Conservation (phyloP, 2,797 vertebrate genomes). For the Babyrousa celebensis region DNA sequence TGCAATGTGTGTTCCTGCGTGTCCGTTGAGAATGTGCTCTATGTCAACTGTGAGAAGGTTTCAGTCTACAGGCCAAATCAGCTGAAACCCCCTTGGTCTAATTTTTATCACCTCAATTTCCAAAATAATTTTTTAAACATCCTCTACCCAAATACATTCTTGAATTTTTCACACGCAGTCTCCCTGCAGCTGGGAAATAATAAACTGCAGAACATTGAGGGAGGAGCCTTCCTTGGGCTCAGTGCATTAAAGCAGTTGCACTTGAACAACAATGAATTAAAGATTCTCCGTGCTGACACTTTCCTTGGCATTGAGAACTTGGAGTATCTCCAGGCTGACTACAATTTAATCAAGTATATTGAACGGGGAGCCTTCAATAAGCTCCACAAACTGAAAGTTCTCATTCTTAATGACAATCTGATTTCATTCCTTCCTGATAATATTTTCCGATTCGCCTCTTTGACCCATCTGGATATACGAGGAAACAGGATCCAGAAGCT, state of each 20-base stretch:
- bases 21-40: conserved; percentile 99
- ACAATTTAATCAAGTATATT: conserved; percentile 99
- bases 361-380: conserved; percentile 99
- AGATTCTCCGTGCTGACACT: conserved; percentile 98
- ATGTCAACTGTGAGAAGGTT: conserved; percentile 99
- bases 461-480: conserved; percentile 99
- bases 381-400: conserved; percentile 98
- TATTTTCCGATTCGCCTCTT: conserved; percentile 99
- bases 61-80: conserved; percentile 98
- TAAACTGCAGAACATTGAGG: conserved; percentile 99
- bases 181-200: conserved; percentile 99
- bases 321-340: conserved; percentile 99
- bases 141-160: conserved; percentile 98
- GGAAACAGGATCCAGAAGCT: conserved; percentile 99
- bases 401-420: conserved; percentile 99
- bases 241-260: conserved; percentile 98
- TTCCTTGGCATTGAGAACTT: conserved; percentile 99
- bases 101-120: conserved; percentile 99
- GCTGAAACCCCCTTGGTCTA: conserved; percentile 97
- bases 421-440: conserved; percentile 98
- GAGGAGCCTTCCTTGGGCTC: conserved; percentile 98
- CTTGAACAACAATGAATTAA: conserved; percentile 99
- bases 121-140: conserved; percentile 98
- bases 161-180: conserved; percentile 98
- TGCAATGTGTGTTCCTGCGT: conserved; percentile 99